Conservation (phyloP, 2,888 invertebrate genomes). For the Saturnia pavonia region DNA sequence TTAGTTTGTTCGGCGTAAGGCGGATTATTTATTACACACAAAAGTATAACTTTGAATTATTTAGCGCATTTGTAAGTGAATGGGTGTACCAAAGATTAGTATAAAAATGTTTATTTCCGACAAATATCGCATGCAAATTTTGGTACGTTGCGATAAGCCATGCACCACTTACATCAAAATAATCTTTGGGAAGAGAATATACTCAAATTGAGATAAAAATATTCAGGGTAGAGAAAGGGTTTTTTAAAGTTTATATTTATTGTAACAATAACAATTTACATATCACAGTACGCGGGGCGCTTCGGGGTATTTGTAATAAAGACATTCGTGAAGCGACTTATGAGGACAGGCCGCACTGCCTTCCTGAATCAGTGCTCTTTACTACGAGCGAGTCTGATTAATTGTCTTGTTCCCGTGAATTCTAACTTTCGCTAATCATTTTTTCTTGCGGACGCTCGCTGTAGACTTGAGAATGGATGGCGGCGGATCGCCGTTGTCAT, state of each 20-base stretch:
- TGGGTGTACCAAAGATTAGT: slow-evolving; percentile 53
- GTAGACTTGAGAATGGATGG: slow-evolving; percentile 78
- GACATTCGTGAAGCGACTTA: slow-evolving; percentile 64
- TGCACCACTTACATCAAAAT: slow-evolving; percentile 75
- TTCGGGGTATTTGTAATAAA: slow-evolving; percentile 67
- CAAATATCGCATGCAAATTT: slow-evolving; percentile 71
- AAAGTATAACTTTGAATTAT: slow-evolving; percentile 26
- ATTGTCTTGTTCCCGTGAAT: slow-evolving; percentile 51
- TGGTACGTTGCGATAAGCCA: slow-evolving; percentile 72
- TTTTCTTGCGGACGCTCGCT: slow-evolving; percentile 79
- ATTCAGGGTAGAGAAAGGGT: slow-evolving; percentile 33
- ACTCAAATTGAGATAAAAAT: slow-evolving; percentile 64
- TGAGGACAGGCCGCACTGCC: slow-evolving; percentile 53
- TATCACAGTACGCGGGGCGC: slow-evolving; percentile 82
- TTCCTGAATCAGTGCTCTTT: slow-evolving; percentile 63
- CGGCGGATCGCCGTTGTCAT: slow-evolving; percentile 79
- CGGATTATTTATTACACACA: slow-evolving; percentile 25
- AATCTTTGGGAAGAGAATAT: slow-evolving; percentile 53
- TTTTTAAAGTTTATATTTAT: slow-evolving; percentile 70
- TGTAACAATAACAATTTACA: slow-evolving; percentile 80
- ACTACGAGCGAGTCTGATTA: slow-evolving; percentile 55
- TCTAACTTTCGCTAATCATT: slow-evolving; percentile 58
- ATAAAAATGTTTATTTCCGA: slow-evolving; percentile 45
- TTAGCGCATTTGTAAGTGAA: slow-evolving; percentile 38
- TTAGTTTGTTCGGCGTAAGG: slow-evolving; percentile 43